These are phyloP conservation scores for Platygyra sinensis DNA, from an alignment of 64 coral and sea anemone species.

Conservation along the genomic window DNA sequence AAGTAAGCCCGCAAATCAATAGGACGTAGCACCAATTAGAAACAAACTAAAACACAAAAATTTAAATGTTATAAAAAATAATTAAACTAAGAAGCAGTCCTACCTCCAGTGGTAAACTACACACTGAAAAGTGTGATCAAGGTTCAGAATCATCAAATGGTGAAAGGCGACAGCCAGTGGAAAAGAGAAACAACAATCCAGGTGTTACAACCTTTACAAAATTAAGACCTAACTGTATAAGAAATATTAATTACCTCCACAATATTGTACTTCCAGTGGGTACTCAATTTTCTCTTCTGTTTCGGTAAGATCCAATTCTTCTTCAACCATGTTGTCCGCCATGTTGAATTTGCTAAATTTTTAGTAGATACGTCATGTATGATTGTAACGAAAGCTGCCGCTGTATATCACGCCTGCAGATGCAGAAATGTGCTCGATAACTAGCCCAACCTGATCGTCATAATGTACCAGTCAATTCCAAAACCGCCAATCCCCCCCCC, in stretches of 20 bases:
- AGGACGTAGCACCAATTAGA: too few species aligned
- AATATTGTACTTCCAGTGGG: constrained; percentile 73
- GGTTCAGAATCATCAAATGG: background rate
- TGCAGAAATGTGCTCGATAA: background rate
- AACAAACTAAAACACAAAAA: too few species aligned
- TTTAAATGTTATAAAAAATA: too few species aligned
- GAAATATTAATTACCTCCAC: constrained; percentile 67
- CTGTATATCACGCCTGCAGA: background rate
- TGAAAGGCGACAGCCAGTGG: background rate
- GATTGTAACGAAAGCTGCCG: background rate
- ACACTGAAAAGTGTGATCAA: background rate
- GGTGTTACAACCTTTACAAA: background rate
- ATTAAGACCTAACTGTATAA: background rate
- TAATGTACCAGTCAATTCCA: too few species aligned
- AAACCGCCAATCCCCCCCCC: too few species aligned
- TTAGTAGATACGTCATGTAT: background rate
- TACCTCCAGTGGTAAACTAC: constrained; percentile 70
- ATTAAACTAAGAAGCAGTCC: background rate
- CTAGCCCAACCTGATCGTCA: too few species aligned
- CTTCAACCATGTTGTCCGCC: constrained; percentile 74
- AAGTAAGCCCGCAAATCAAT: too few species aligned
- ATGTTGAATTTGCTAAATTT: background rate
- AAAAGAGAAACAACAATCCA: background rate
- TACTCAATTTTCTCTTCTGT: constrained; percentile 50
- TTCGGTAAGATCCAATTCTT: constrained; percentile 42